A percentile compares a stretch with the other conserved stretches of the same genome.
Conservation (phyloP, 2,797 vertebrate species). For the Peromyscus attwateri region DNA sequence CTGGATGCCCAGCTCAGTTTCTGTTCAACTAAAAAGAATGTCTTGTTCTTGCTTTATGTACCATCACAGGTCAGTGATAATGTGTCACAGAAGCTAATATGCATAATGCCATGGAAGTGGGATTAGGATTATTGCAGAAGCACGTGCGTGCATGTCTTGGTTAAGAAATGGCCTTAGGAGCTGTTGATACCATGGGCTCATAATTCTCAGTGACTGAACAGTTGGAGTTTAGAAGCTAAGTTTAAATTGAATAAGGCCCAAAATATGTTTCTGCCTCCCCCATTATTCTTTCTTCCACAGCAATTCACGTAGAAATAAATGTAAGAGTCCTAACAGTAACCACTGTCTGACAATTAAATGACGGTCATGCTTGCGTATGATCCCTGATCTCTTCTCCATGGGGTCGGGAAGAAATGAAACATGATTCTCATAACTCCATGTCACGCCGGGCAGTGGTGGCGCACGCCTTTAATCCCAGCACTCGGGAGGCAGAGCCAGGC, state of each 20-base stretch:
- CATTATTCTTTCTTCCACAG: conserved; percentile 3
- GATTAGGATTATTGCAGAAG: conserved; percentile 35
- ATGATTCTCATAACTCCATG: background rate
- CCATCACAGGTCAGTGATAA: background rate
- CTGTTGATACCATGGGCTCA: background rate
- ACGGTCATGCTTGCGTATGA: background rate
- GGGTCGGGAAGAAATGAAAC: background rate
- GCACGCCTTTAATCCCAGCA: too few relatives aligned
- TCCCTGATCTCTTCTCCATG: background rate
- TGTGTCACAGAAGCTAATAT: background rate
- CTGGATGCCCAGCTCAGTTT: too few relatives aligned
- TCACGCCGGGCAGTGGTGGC: too few relatives aligned
- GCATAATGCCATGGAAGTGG: background rate
- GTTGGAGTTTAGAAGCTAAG: background rate
- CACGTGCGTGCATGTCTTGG: background rate
- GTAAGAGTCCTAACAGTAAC: background rate
- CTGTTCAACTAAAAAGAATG: background rate
- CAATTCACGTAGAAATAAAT: background rate
- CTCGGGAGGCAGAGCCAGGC: too few relatives aligned
- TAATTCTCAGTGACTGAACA: background rate
- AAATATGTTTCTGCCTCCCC: background rate
- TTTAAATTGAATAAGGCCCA: background rate
- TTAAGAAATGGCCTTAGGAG: conserved; percentile 4
- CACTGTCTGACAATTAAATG: background rate
- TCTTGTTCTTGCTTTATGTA: background rate